phyloP scores from a whole-genome alignment of 2,888 invertebrate species.

The Ametastegia equiseti region DNA sequence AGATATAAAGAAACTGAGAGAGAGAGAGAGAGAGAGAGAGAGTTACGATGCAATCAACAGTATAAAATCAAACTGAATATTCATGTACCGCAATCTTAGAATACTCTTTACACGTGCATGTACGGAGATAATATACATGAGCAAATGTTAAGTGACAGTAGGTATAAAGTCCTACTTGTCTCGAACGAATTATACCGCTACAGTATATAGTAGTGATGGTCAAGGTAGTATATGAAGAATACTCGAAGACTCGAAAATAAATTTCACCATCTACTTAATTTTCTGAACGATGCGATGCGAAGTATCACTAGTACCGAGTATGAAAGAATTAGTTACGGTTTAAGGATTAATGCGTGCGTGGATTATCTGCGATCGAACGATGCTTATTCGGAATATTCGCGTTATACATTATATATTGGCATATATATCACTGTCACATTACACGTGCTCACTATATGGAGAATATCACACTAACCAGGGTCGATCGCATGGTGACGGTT shows the following conservation, averaged over 20 bases:
- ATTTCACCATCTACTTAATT: not conserved
- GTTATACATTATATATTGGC: not conserved
- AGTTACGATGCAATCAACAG: not conserved
- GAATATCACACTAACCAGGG: slow-evolving; percentile 61
- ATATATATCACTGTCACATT: slow-evolving; percentile 56
- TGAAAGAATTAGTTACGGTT: not conserved
- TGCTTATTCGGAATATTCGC: not conserved
- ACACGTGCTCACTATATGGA: slow-evolving; percentile 50
- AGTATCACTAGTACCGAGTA: not conserved
- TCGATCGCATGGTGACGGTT: slow-evolving; percentile 56
- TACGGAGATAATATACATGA: not conserved
- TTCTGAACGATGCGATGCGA: not conserved
- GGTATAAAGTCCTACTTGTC: slow-evolving; percentile 13
- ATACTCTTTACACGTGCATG: no score
- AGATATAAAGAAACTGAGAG: no score
- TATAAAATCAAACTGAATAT: not conserved
- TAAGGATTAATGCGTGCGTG: not conserved
- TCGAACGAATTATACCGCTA: not conserved
- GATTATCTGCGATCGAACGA: slow-evolving; percentile 10
- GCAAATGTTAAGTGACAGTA: not conserved
- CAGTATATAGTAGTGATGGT: not conserved
- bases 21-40: not conserved
- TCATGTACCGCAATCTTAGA: not conserved
- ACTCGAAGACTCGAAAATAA: no score
- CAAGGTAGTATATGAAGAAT: not conserved